A percentile compares a stretch with the other conserved stretches of the same genome.
phyloP scores from a whole-genome alignment of 2,888 invertebrate species.

The Athripsodes cinereus region DNA sequence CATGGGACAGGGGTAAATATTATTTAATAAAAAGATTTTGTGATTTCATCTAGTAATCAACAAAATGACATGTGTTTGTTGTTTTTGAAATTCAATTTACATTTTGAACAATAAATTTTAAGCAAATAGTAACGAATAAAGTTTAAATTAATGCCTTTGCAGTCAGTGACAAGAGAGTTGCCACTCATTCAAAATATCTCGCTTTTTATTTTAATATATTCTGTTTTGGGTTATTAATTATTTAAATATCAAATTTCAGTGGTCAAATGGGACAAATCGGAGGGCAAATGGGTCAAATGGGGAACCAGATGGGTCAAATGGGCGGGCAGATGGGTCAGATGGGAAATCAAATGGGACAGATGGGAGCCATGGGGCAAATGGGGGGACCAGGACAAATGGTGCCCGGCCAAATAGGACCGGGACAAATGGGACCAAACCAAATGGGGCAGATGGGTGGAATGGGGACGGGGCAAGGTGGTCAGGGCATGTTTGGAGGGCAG shows the following conservation, averaged over 20 bases:
- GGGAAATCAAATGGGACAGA: slow-evolving; percentile 41
- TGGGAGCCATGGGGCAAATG: slow-evolving; percentile 31
- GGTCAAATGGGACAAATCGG: slow-evolving; percentile 45
- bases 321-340: slow-evolving; percentile 42
- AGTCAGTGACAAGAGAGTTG: too few species aligned
- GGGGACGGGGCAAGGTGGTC: slow-evolving; percentile 42
- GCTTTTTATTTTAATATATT: too few species aligned
- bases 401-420: slow-evolving; percentile 40
- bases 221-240: too few species aligned
- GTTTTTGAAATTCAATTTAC: too few species aligned
- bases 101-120: too few species aligned
- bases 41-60: too few species aligned
- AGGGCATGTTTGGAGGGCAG: slow-evolving; percentile 56
- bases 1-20: slow-evolving; percentile 31
- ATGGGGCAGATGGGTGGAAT: slow-evolving; percentile 42
- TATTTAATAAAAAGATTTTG: background rate
- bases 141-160: too few species aligned
- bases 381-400: slow-evolving; percentile 37
- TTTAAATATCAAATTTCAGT: slow-evolving; percentile 25
- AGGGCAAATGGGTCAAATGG: slow-evolving; percentile 40
- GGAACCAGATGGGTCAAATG: slow-evolving; percentile 42
- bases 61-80: too few species aligned
- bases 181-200: background rate
- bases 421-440: slow-evolving; percentile 41
- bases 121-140: too few species aligned